Evolutionary conservation across 92 coral and sea anemone species (phyloP), one percentile per base, ranked within the genome.

Genomic region (Heliopora coerulea): DNA sequence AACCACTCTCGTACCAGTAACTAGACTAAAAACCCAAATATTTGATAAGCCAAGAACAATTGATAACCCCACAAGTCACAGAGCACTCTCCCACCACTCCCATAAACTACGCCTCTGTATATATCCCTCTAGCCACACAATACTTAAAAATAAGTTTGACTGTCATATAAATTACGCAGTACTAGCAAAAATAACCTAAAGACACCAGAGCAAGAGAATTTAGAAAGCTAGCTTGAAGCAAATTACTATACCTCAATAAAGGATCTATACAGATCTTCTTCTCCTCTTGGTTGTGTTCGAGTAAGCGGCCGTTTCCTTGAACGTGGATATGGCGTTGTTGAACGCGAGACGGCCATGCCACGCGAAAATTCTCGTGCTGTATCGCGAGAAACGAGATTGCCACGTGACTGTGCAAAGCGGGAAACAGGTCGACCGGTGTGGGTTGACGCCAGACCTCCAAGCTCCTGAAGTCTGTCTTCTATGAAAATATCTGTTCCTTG

Each of bases 401-500:
- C 95, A 39, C 91, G 90, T 77, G 96, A 83, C 88, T 95, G 96
- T 19, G 91, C 84, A 58, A 90, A 95, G 44, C 99, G 96, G 54
- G 99, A 90, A 73, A 75, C 64, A 0, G 96, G 95, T 42, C 91
- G 82, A 30, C n/a, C 74, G n/a, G n/a, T 15, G 7, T 91, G 90
- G 42, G 86, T 86, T 3, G 90, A 76, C 44, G 65, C 87, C 26
- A 83, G 87, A 17, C 91, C 96, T 54, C 70, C 70, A 11, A 90
- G 96, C 77, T 95, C 95, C 21, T 70, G 83, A 34, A 95, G 89
- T 34, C 91, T 84, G 25, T 90, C 68, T 49, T 95, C 91, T 39
- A 90, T 83, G 75, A 85, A 90, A 54, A 90, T 96, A 26, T 95
- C 96, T 1, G 99, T 88, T 31, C 99, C 99, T 81, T 95, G 99